Evolutionary conservation across 2,888 invertebrate species (phyloP).

Genomic region (Byasa hedistus): DNA sequence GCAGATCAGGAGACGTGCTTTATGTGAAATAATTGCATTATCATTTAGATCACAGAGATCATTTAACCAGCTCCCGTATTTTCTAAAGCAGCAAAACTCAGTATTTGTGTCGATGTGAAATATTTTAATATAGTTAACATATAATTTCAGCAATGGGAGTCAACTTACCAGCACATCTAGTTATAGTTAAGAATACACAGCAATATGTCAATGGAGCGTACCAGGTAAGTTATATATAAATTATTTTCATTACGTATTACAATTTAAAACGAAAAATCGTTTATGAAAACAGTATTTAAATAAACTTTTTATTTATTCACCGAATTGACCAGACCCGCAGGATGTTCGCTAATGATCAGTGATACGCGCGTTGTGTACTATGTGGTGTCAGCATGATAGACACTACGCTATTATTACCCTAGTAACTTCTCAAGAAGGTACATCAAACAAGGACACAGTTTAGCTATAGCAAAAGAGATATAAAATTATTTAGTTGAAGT

Average conservation of each 20-base stretch:
- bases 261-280: neutral
- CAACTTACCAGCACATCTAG: slow-evolving; percentile 90
- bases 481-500: no score
- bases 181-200: slow-evolving; percentile 89
- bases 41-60: neutral
- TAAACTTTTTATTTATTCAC: no score
- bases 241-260: neutral
- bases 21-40: slow-evolving; percentile 3
- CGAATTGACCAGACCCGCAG: no score
- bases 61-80: slow-evolving; percentile 6
- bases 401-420: no score
- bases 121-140: neutral
- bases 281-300: neutral
- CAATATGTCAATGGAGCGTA: slow-evolving; percentile 82
- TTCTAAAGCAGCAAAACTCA: neutral
- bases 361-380: no score
- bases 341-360: no score
- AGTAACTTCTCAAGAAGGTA: no score
- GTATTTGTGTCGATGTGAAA: neutral
- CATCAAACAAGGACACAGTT: no score
- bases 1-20: slow-evolving; percentile 9
- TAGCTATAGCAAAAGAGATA: no score
- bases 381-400: no score
- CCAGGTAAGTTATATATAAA: slow-evolving; percentile 48
- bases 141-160: slow-evolving; percentile 86